Evolutionary conservation across 1,140 invertebrate genomes (phyloP).

Genomic region (Euwallacea fornicatus): DNA sequence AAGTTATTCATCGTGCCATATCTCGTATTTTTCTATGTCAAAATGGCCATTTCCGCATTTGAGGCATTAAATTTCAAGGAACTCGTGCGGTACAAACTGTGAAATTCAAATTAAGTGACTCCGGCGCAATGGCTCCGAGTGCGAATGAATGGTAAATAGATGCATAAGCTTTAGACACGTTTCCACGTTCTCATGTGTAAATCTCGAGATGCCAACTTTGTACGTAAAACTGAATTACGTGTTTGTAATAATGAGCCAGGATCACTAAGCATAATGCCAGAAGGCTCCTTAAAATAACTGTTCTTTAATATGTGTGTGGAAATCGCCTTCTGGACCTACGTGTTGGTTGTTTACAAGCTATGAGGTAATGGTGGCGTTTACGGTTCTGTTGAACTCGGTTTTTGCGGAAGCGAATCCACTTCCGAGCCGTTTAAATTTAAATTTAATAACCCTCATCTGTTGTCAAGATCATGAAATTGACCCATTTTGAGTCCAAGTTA

Average conservation of each 20-base stretch:
- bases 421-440: no score
- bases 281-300: conserved; percentile 5
- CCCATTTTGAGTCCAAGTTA: no score
- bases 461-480: no score
- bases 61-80: conserved; percentile 5
- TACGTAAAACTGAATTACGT: conserved; percentile 3
- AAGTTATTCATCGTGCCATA: conserved; percentile 2
- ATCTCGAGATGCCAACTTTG: conserved; percentile 1
- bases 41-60: neutral
- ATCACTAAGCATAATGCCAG: neutral
- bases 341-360: neutral
- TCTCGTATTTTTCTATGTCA: neutral
- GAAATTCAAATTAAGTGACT: conserved; percentile 4
- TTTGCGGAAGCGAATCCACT: no score
- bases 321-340: neutral
- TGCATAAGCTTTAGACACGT: conserved; percentile 2
- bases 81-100: conserved; percentile 1
- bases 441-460: no score
- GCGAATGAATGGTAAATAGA: neutral
- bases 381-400: neutral
- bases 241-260: neutral
- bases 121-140: neutral
- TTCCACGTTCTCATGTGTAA: conserved; percentile 5
- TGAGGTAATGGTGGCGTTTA: neutral
- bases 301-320: neutral